Percentiles rank a stretch among this genome's conserved stretches.
Evolutionary conservation across 2,888 invertebrate species (phyloP).

Genomic region (Noctuana brunneofusca): DNA sequence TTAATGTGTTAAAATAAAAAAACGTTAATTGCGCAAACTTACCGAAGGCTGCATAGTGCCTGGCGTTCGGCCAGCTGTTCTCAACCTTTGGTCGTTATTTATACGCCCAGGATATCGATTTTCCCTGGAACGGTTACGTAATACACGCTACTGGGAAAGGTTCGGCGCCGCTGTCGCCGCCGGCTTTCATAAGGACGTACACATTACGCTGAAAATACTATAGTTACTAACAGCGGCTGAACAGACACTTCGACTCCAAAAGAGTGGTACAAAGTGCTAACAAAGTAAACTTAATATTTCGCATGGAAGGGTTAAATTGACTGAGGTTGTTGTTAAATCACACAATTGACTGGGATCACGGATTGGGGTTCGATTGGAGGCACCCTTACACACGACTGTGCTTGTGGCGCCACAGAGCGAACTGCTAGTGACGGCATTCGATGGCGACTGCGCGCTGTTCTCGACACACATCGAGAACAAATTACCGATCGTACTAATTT

Average conservation of each 20-base stretch:
- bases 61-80: constrained; percentile 77
- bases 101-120: constrained; percentile 79
- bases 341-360: constrained; percentile 54
- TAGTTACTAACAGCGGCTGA: background rate
- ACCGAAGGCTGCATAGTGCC: constrained; percentile 75
- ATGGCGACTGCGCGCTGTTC: constrained; percentile 66
- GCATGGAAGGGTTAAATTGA: constrained; percentile 47
- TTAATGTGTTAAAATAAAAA: background rate
- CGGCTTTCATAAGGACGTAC: constrained; percentile 57
- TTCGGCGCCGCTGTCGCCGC: constrained; percentile 59
- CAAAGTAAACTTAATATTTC: constrained; percentile 26
- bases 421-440: constrained; percentile 53
- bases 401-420: constrained; percentile 68
- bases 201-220: constrained; percentile 44
- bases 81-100: constrained; percentile 72
- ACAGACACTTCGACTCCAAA: background rate
- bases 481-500: constrained; percentile 40
- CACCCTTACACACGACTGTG: constrained; percentile 56
- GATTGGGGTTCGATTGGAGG: constrained; percentile 43
- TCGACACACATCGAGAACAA: constrained; percentile 47
- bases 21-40: constrained; percentile 44
- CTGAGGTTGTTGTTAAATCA: constrained; percentile 48
- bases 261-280: constrained; percentile 11
- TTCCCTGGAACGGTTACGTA: constrained; percentile 78
- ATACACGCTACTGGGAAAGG: constrained; percentile 63